These are phyloP conservation scores for Drosophila pandora DNA, from an alignment of 1,140 invertebrate species.

Conservation along the genomic window DNA sequence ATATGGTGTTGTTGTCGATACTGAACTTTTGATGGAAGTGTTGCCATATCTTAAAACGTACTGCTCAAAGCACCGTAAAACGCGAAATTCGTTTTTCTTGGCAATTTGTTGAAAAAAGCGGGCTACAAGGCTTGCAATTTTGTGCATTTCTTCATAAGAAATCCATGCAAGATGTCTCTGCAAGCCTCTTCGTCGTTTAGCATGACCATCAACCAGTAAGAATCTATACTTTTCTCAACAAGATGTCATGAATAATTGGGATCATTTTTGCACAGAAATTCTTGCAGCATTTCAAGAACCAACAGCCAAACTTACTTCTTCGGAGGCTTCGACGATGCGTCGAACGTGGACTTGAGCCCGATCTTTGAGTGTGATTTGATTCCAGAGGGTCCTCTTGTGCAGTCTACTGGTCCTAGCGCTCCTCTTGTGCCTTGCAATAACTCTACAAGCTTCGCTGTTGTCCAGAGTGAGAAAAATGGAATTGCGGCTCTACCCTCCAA, in stretches of 20 bases:
- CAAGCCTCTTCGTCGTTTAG: conserved; percentile 10
- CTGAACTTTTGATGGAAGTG: neutral
- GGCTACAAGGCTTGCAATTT: neutral
- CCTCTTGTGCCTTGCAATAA: neutral
- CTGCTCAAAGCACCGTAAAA: neutral
- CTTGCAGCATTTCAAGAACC: neutral
- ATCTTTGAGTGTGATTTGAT: neutral
- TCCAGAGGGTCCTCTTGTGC: neutral
- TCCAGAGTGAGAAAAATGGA: neutral
- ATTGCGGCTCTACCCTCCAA: neutral
- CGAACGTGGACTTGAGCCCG: neutral
- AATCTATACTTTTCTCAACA: neutral
- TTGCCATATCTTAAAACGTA: neutral
- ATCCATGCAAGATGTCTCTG: conserved; percentile 6
- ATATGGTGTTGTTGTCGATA: neutral
- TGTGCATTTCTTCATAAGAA: neutral
- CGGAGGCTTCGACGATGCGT: neutral
- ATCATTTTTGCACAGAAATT: conserved; percentile 2
- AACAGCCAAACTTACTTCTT: neutral
- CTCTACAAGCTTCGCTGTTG: neutral
- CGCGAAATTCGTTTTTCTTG: neutral
- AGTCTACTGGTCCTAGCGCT: neutral
- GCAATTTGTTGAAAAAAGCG: too few relatives aligned
- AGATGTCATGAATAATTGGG: neutral
- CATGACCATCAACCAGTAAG: conserved; percentile 35